Evolutionary conservation across 2,888 invertebrate genomes (phyloP).

Genomic region (Ennomos quercinarius): DNA sequence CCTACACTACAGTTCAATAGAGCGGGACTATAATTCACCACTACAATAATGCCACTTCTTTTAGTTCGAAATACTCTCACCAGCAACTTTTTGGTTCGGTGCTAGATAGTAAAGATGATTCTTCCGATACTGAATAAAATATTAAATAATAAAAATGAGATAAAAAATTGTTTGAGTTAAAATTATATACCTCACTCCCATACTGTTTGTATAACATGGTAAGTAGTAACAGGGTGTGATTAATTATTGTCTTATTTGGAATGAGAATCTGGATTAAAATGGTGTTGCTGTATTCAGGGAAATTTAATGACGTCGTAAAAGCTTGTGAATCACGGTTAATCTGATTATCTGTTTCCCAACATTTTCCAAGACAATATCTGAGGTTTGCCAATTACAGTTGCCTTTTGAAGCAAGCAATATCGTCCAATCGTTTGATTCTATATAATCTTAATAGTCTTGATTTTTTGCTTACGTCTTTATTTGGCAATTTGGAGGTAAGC

Average conservation of each 20-base stretch:
- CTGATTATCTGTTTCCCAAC: constrained; percentile 37
- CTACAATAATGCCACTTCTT: too few species aligned
- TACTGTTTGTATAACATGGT: constrained; percentile 19
- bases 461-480: constrained; percentile 19
- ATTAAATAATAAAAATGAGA: too few species aligned
- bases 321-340: constrained; percentile 40
- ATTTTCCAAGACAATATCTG: constrained; percentile 34
- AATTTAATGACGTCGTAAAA: constrained; percentile 43
- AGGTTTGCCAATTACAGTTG: constrained; percentile 28
- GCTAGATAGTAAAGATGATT: too few species aligned
- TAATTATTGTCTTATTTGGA: constrained; percentile 48
- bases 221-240: constrained; percentile 37
- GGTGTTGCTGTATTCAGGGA: constrained; percentile 38
- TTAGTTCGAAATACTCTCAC: too few species aligned
- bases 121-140: too few species aligned
- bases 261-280: constrained; percentile 39
- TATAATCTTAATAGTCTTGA: constrained; percentile 17
- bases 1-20: too few species aligned
- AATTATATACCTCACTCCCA: constrained; percentile 1
- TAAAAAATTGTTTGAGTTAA: too few species aligned
- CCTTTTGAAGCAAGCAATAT: constrained; percentile 22
- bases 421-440: constrained; percentile 21
- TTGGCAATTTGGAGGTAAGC: constrained; percentile 7
- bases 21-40: too few species aligned
- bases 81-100: too few species aligned